These are phyloP conservation scores for Nephila pilipes DNA, from an alignment of 1,140 invertebrate species.

Conservation along the genomic window DNA sequence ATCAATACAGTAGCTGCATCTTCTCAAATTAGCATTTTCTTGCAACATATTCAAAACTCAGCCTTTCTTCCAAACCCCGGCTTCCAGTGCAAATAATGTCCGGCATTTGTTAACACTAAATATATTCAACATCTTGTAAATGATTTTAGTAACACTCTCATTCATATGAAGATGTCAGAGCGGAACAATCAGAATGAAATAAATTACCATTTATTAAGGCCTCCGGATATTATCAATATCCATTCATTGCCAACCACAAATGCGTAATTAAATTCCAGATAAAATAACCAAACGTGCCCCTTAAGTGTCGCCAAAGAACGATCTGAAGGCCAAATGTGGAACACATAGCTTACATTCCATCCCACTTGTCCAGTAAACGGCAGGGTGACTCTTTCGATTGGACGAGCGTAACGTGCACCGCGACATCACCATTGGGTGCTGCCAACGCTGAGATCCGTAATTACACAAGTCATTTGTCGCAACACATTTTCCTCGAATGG, in stretches of 20 bases:
- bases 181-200: too few relatives aligned
- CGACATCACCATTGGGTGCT: conserved; percentile 68
- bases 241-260: not conserved
- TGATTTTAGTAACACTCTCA: too few relatives aligned
- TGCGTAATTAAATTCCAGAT: not conserved
- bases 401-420: conserved; percentile 6
- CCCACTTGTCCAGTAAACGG: conserved; percentile 65
- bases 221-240: too few relatives aligned
- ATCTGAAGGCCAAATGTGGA: conserved; percentile 34
- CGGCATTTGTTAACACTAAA: too few relatives aligned
- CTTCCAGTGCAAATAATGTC: too few relatives aligned
- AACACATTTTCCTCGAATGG: conserved; percentile 55
- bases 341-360: not conserved
- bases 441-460: conserved; percentile 49
- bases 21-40: too few relatives aligned
- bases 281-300: not conserved
- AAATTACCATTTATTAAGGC: too few relatives aligned
- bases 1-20: too few relatives aligned
- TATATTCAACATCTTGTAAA: too few relatives aligned
- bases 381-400: conserved; percentile 36
- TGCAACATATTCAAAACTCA: too few relatives aligned
- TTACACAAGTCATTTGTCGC: conserved; percentile 65
- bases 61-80: too few relatives aligned
- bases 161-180: too few relatives aligned
- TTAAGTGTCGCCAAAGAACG: conserved; percentile 27